Evolutionary conservation across 2,797 vertebrate genomes (phyloP).

Genomic region (Scomberomorus guttatus): DNA sequence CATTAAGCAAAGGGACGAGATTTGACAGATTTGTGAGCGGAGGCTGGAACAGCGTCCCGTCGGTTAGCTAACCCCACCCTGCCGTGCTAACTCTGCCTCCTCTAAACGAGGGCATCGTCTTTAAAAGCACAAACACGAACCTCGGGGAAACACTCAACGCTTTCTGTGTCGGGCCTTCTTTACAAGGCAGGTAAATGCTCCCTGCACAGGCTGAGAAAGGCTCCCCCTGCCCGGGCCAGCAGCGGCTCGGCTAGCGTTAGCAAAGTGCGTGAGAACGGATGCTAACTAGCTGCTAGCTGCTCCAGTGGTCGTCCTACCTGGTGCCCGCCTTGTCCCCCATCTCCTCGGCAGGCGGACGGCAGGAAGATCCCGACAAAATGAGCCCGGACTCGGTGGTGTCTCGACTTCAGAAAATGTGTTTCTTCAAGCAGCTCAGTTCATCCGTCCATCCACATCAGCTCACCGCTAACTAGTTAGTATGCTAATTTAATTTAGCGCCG

Average conservation of each 20-base stretch:
- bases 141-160: rapidly evolving
- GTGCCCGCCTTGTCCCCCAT: constrained; percentile 90
- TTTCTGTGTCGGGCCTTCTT: too few relatives aligned
- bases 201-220: background rate
- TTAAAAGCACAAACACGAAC: background rate
- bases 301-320: constrained; percentile 76
- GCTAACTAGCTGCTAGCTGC: constrained; percentile 69
- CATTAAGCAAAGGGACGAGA: background rate
- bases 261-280: constrained; percentile 64
- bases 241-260: constrained; percentile 48
- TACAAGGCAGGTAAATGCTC: background rate
- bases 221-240: constrained; percentile 36
- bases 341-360: constrained; percentile 79
- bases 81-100: constrained; percentile 57
- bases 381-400: constrained; percentile 40
- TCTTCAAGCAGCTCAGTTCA: constrained; percentile 47
- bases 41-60: constrained; percentile 36
- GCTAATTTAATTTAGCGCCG: constrained; percentile 71
- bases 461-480: constrained; percentile 60
- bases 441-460: constrained; percentile 61
- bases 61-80: constrained; percentile 78
- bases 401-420: background rate
- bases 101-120: constrained; percentile 22
- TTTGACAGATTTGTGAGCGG: constrained; percentile 34
- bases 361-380: constrained; percentile 61